Evolutionary conservation across 2,113 vertebrate species (phyloP), one percentile per base, ranked within the genome.

Genomic region (Pomatostomus ruficeps): DNA sequence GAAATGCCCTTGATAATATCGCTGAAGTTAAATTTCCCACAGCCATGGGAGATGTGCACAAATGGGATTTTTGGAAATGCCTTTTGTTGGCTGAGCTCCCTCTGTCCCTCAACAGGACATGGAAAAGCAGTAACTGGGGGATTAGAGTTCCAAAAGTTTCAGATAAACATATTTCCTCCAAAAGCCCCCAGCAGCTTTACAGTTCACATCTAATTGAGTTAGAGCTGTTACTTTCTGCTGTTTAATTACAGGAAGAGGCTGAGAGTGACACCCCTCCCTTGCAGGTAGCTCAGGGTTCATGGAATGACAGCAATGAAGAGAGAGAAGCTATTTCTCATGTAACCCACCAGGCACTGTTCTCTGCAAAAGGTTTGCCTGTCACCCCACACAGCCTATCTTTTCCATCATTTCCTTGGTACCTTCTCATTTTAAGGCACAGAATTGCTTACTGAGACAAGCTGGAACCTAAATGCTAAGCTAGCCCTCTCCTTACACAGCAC

Each of bases 231-330:
- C 33, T 46, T 21, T 62, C 24, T 57, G 33, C 40, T 23, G 11
- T 59, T 72, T 24, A 0, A 0, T 52, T 62, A 59, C 4, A 66
- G 24, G 63, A 59, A 18, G 59, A 42, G 28, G 6, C 45, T 72
- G 18, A 20, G 21, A 29, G 33, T 16, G 51, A 75, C 3, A 6
- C 5, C 12, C 35, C 21, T 23, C 19, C 7, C 33, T 57, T 33
- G 25, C 7, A 4, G 6, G 15, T 6, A 45, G 29, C 35, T 72
- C 31, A 35, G 19, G 14, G 19, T 33, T 68, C 0, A 0, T 10
- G 6, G 31, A 48, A 42, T 13, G 15, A 73, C 36, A 5, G 29
- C 2, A 2, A 42, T 17, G 19, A 31, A 22, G 58, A 43, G 31
- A 72, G 14, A 82, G 7, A 85, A 66, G 9, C 31, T 61, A 2